Evolutionary conservation across 2,888 invertebrate genomes (phyloP).

Genomic region (Stenotaenia linearis): DNA sequence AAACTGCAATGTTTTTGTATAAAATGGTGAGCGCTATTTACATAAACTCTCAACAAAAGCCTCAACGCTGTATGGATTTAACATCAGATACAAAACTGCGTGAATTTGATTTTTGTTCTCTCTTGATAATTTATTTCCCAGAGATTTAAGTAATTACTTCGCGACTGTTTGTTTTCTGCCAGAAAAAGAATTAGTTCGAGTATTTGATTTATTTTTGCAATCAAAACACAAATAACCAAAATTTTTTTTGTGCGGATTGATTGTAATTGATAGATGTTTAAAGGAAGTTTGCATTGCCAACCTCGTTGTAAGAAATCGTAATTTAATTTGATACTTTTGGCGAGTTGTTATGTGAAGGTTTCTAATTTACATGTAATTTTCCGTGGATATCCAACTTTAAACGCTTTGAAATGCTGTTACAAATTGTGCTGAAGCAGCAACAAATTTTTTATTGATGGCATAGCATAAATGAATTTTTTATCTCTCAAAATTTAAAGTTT

Average conservation of each 20-base stretch:
- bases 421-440: constrained; percentile 23
- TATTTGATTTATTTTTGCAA: not conserved
- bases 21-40: not conserved
- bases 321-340: not conserved
- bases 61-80: not conserved
- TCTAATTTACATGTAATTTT: constrained; percentile 2
- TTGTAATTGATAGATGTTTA: not conserved
- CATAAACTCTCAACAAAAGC: not conserved
- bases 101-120: not conserved
- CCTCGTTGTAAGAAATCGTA: not conserved
- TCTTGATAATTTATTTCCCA: not conserved
- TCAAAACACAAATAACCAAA: not conserved
- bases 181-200: not conserved
- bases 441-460: constrained; percentile 20
- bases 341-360: not conserved
- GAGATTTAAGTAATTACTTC: not conserved
- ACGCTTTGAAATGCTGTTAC: constrained; percentile 19
- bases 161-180: not conserved
- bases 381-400: constrained; percentile 7
- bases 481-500: constrained; percentile 6
- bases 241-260: not conserved
- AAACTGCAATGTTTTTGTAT: not conserved
- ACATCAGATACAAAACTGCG: not conserved
- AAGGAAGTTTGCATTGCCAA: not conserved
- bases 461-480: constrained; percentile 6